Base-by-base conservation (phyloP, 2,888 invertebrate genomes). In the Drosophila setosimentum region DNA sequence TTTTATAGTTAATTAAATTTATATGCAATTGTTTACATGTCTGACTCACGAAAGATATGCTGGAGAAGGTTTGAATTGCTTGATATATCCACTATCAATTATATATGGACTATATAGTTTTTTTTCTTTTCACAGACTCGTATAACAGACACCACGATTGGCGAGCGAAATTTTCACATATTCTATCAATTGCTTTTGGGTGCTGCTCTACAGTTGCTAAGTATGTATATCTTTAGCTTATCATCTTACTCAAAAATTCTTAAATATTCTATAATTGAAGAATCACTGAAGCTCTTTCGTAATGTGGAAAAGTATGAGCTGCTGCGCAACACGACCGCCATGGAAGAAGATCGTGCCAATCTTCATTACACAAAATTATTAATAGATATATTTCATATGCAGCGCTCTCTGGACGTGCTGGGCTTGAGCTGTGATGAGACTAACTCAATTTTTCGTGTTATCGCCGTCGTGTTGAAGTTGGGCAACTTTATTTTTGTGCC, bases 401-500 rank as follows among this genome's bases (percentile, higher is more conserved):
- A 96, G 96, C 96, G 95, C 93, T 97, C 97, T 69, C 95, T 97
- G 94, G 96, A 96, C 91, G 94, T 96, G 80, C 94, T 98, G 81
- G 97, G 97, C 27, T 95, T 97, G 92, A 93, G 94, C 75, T 94
- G 94, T 86, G 95, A 95, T 82, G 96, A 97, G 93, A 95, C 96
- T 88, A 94, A 95, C 84, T 95, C 95, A 82, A 95, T 97, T 92
- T 96, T 97, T 94, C 96, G 97, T 86, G 94, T 98, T 92, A 95
- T 98, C 83, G 96, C 97, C 73, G 96, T 96, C 91, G 95, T 98
- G 91, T 95, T 98, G 80, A 98, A 98, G 94, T 94, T 98, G 92
- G 97, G 97, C 87, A 98, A 98, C 94, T 95, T 97, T 91, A 95
- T 95, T 93, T 98, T 98, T 94, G 95, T 96, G 93, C 97, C 97